A percentile compares a stretch with the other conserved stretches of the same genome.
These are phyloP conservation scores for Galerucella nymphaeae DNA, from an alignment of 2,888 invertebrate genomes.

Conservation along the genomic window DNA sequence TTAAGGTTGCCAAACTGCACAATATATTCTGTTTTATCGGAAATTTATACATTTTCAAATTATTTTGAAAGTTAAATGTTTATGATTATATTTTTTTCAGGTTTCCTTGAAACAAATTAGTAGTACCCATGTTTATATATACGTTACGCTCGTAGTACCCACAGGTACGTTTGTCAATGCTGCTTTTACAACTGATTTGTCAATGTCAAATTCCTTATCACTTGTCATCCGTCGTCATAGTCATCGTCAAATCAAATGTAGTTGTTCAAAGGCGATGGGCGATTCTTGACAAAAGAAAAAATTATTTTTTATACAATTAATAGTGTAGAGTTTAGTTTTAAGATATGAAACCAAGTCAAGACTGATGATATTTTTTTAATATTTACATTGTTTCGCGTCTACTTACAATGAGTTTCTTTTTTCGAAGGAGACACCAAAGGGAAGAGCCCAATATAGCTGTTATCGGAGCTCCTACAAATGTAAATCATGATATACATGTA, in stretches of 20 bases:
- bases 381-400: not conserved
- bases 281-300: constrained; percentile 20
- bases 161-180: not conserved
- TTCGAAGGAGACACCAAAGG: constrained; percentile 44
- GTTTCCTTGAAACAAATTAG: too few species aligned
- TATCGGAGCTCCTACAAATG: constrained; percentile 77
- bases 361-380: constrained; percentile 18
- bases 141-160: too few species aligned
- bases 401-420: constrained; percentile 44
- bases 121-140: too few species aligned
- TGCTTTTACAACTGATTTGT: constrained; percentile 11
- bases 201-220: constrained; percentile 18
- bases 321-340: constrained; percentile 14
- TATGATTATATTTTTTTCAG: too few species aligned
- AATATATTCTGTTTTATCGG: not conserved
- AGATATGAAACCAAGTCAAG: constrained; percentile 28
- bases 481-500: constrained; percentile 88
- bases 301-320: constrained; percentile 20
- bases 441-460: constrained; percentile 64
- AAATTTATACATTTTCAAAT: not conserved
- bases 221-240: constrained; percentile 10
- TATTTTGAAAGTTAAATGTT: not conserved
- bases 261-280: constrained; percentile 24
- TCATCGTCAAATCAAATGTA: constrained; percentile 24
- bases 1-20: not conserved